These are phyloP conservation scores for Clistopyga incitator DNA, from an alignment of 2,888 invertebrate genomes.

Conservation along the genomic window DNA sequence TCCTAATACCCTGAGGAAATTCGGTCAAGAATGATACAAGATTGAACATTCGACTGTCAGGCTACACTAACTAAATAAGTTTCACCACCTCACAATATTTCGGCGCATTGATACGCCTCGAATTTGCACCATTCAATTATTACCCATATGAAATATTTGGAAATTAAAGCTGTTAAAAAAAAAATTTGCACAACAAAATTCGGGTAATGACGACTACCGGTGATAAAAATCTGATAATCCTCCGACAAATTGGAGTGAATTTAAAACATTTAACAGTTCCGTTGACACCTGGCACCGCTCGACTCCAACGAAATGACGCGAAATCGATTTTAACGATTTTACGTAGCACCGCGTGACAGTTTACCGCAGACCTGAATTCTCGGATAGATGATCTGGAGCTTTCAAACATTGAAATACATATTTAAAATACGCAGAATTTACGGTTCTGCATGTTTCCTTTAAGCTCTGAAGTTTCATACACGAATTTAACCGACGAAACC, in stretches of 20 bases:
- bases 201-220: not conserved
- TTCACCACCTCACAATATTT: not conserved
- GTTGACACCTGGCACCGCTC: not conserved
- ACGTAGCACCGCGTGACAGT: not conserved
- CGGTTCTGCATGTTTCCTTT: constrained; percentile 73
- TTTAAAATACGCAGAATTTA: constrained; percentile 64
- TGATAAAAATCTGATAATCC: not conserved
- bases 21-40: not conserved
- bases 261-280: not conserved
- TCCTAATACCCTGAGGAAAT: not conserved
- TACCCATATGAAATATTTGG: not conserved
- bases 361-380: not conserved
- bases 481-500: constrained; percentile 42
- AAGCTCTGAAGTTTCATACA: constrained; percentile 62
- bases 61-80: not conserved
- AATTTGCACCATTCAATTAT: not conserved
- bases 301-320: not conserved
- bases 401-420: constrained; percentile 68
- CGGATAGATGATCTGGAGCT: not conserved
- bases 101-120: not conserved
- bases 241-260: not conserved
- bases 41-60: not conserved
- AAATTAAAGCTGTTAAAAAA: not conserved
- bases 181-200: not conserved
- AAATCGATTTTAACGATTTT: not conserved